A percentile compares a stretch with the other conserved stretches of the same genome.
phyloP scores from a whole-genome alignment of 2,797 vertebrate genomes.

The Lacerta agilis region DNA sequence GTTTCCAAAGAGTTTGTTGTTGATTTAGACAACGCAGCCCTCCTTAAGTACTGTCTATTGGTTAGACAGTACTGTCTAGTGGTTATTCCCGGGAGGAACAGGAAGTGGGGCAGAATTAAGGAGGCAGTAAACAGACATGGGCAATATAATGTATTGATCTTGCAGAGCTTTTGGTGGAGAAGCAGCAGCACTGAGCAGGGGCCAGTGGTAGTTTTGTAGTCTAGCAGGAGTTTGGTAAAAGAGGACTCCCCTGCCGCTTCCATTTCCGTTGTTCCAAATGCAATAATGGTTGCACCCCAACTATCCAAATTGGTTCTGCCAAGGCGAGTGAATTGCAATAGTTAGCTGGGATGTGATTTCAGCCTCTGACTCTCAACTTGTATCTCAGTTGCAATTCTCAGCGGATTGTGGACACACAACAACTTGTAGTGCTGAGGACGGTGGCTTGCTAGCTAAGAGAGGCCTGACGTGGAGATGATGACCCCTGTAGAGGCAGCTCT shows the following conservation, averaged over 20 bases:
- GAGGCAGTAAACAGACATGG: background rate
- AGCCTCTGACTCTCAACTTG: too few species aligned
- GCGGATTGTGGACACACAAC: background rate
- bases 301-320: background rate
- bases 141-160: background rate
- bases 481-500: background rate
- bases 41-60: background rate
- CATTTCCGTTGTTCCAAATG: too few species aligned
- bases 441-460: background rate
- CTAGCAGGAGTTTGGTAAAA: background rate
- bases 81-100: background rate
- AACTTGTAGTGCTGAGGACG: background rate
- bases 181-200: background rate
- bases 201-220: background rate
- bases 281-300: background rate
- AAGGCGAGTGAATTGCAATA: background rate
- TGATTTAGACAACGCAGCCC: background rate
- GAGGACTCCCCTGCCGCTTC: background rate
- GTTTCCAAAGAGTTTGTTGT: constrained; percentile 38
- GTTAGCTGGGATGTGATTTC: background rate
- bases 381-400: background rate
- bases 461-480: background rate
- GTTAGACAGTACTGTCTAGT: too few species aligned
- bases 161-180: background rate
- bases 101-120: background rate